phyloP scores from a whole-genome alignment of 2,888 invertebrate genomes.

The Pomacea canaliculata region DNA sequence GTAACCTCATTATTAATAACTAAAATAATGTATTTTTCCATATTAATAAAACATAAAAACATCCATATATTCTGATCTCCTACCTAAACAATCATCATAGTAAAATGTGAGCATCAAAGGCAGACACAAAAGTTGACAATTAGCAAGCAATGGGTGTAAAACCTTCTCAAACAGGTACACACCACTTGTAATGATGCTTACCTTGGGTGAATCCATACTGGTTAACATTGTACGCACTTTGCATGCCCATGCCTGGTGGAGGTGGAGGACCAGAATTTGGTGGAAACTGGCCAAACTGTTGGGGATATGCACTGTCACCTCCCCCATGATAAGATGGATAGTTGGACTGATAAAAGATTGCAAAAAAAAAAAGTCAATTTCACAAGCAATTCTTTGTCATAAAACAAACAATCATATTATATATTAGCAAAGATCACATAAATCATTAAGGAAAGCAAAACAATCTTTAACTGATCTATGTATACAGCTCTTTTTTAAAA shows the following conservation, averaged over 20 bases:
- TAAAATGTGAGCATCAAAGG: not conserved
- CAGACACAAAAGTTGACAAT: not conserved
- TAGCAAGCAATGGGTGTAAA: not conserved
- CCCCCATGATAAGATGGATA: constrained; percentile 32
- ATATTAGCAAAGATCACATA: too few species aligned
- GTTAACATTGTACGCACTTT: constrained; percentile 45
- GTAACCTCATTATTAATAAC: too few species aligned
- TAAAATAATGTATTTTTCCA: too few species aligned
- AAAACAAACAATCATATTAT: too few species aligned
- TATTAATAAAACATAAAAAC: too few species aligned
- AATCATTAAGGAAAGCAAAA: too few species aligned
- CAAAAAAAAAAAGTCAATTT: not conserved
- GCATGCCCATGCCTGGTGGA: constrained; percentile 36
- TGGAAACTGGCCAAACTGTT: constrained; percentile 29
- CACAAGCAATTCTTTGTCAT: too few species aligned
- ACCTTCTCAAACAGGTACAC: too few species aligned
- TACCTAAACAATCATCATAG: too few species aligned
- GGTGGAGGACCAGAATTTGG: constrained; percentile 44
- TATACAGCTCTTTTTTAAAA: too few species aligned
- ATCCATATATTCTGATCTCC: too few species aligned
- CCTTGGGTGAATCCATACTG: constrained; percentile 29
- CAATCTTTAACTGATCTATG: too few species aligned
- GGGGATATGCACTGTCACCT: constrained; percentile 32
- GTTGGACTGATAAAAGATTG: constrained; percentile 32
- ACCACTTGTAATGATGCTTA: not conserved